Conservation (phyloP, 2,888 invertebrate genomes). For the Amphimallon solstitiale region DNA sequence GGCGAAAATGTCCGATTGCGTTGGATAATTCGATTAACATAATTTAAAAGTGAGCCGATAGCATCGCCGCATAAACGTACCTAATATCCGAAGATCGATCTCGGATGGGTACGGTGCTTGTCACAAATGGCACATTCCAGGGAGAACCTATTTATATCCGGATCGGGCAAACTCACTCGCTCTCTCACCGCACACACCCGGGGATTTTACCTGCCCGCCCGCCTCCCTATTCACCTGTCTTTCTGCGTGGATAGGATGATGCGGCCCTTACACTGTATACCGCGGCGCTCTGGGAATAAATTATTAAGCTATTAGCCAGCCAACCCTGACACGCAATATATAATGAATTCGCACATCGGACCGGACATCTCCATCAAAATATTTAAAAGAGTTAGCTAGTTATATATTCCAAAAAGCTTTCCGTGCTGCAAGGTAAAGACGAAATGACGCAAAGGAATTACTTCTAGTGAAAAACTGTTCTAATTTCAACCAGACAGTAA, state of each 20-base stretch:
- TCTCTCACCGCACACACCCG: too few species aligned
- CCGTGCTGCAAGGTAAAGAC: too few species aligned
- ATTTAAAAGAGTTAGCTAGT: too few species aligned
- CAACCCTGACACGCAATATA: background rate
- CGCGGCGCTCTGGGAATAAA: background rate
- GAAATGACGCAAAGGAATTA: too few species aligned
- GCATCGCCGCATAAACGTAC: background rate
- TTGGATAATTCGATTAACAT: slow-evolving; percentile 1
- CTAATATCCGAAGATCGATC: background rate
- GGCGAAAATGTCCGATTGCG: background rate
- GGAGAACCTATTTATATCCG: slow-evolving; percentile 9
- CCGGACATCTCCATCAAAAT: too few species aligned
- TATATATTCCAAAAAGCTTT: too few species aligned
- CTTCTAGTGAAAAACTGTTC: too few species aligned
- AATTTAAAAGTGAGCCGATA: slow-evolving; percentile 3
- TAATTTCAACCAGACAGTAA: too few species aligned
- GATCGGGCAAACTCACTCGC: background rate
- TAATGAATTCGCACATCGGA: too few species aligned
- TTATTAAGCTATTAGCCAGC: slow-evolving; percentile 3
- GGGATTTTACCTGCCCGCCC: background rate
- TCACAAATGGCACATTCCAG: slow-evolving; percentile 3
- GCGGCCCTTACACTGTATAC: background rate
- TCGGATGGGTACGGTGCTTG: background rate
- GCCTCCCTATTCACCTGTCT: background rate
- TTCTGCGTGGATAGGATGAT: background rate